phyloP scores from a whole-genome alignment of 92 coral and sea anemone species.

The Zoanthus sansibaricus region DNA sequence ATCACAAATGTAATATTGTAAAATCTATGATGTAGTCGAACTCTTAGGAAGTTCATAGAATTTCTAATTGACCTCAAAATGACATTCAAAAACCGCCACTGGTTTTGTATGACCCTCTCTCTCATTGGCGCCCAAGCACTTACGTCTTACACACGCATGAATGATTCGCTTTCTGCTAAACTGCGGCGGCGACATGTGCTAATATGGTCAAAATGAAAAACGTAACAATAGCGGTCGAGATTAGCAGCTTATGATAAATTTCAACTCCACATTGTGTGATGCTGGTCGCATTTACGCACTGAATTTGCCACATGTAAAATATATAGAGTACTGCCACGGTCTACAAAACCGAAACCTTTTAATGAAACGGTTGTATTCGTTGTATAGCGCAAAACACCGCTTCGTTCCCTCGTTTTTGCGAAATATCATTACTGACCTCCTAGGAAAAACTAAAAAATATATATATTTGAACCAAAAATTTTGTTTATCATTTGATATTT shows the following conservation, averaged over 20 bases:
- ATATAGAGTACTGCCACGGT: neutral
- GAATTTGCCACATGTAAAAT: neutral
- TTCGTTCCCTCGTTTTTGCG: neutral
- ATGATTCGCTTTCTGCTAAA: neutral
- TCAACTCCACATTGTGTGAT: neutral
- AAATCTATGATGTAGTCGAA: neutral
- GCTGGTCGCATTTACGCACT: neutral
- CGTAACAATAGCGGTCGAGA: neutral
- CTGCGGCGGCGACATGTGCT: neutral
- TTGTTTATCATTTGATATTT: neutral
- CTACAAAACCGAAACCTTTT: neutral
- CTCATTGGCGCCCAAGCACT: neutral
- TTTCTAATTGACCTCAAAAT: constrained; percentile 13
- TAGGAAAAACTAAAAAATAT: too few species aligned
- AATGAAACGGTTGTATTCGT: neutral
- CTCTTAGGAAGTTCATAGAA: neutral
- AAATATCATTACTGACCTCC: neutral
- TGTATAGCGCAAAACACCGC: too few species aligned
- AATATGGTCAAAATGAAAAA: constrained; percentile 20
- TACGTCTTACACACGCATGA: constrained; percentile 33
- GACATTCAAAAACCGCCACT: constrained; percentile 10
- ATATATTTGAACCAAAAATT: too few species aligned
- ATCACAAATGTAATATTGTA: neutral
- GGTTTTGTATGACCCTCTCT: neutral
- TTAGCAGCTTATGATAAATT: neutral